phyloP scores from a whole-genome alignment of 2,888 invertebrate genomes.

The Diploptera punctata region DNA sequence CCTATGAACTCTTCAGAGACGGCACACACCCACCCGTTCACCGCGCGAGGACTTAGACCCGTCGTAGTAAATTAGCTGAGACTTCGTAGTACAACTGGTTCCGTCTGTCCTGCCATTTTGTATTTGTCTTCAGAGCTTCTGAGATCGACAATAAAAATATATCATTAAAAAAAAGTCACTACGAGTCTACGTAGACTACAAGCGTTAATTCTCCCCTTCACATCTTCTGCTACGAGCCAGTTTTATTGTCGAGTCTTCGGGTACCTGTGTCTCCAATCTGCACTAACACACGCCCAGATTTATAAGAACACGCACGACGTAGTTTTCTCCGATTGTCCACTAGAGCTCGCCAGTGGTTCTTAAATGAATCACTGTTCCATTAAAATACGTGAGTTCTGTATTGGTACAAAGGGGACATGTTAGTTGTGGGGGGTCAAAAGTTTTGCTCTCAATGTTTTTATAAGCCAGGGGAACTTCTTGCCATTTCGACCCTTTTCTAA shows the following conservation, averaged over 20 bases:
- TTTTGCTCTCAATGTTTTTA: background rate
- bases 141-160: constrained; percentile 24
- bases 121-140: constrained; percentile 28
- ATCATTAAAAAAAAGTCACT: too few species aligned
- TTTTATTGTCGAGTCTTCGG: constrained; percentile 29
- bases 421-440: constrained; percentile 5
- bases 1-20: constrained; percentile 27
- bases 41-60: constrained; percentile 26
- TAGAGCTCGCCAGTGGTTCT: constrained; percentile 29
- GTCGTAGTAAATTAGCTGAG: constrained; percentile 27
- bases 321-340: constrained; percentile 31
- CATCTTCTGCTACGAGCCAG: constrained; percentile 29
- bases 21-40: constrained; percentile 29
- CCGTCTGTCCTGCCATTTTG: constrained; percentile 29
- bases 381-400: constrained; percentile 36
- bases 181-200: constrained; percentile 25
- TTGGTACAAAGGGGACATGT: constrained; percentile 22
- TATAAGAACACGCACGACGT: constrained; percentile 29
- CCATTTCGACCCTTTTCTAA: background rate
- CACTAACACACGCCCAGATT: constrained; percentile 32
- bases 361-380: constrained; percentile 27
- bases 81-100: constrained; percentile 29
- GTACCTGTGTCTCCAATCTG: constrained; percentile 25
- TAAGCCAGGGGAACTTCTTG: background rate
- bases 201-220: constrained; percentile 28